Conservation (phyloP, 2,797 vertebrate species). For the Intellagama lesueurii region DNA sequence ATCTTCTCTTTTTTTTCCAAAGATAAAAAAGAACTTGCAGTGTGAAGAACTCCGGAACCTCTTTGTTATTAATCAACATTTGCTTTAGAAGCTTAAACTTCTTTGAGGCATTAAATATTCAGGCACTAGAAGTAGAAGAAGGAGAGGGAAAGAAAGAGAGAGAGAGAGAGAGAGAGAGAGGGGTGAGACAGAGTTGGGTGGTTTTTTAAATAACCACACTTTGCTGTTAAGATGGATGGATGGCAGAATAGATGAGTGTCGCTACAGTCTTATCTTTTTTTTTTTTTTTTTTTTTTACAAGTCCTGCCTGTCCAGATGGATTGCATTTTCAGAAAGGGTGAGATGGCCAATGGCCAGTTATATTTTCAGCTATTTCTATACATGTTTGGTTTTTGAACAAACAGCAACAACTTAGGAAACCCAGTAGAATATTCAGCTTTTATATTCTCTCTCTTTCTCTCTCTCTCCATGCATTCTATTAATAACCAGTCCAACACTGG, state of each 20-base stretch:
- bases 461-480: neutral
- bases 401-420: neutral
- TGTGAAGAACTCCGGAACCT: constrained; percentile 69
- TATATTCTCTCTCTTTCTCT: neutral
- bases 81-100: constrained; percentile 76
- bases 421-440: neutral
- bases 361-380: neutral
- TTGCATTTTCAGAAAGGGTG: no score
- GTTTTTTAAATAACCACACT: constrained; percentile 34
- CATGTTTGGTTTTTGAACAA: neutral
- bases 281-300: neutral
- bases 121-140: constrained; percentile 49
- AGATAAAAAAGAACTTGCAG: constrained; percentile 79
- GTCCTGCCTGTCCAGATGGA: constrained; percentile 10
- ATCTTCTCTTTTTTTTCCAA: constrained; percentile 57
- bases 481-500: constrained; percentile 21
- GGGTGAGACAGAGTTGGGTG: neutral
- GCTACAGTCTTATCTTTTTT: neutral
- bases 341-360: no score
- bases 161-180: neutral
- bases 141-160: neutral
- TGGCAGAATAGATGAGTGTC: constrained; percentile 25
- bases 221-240: constrained; percentile 46
- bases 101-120: constrained; percentile 78
- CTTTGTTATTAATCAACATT: constrained; percentile 81